phyloP scores from a whole-genome alignment of 2,888 invertebrate species.

The Xestia sexstrigata region DNA sequence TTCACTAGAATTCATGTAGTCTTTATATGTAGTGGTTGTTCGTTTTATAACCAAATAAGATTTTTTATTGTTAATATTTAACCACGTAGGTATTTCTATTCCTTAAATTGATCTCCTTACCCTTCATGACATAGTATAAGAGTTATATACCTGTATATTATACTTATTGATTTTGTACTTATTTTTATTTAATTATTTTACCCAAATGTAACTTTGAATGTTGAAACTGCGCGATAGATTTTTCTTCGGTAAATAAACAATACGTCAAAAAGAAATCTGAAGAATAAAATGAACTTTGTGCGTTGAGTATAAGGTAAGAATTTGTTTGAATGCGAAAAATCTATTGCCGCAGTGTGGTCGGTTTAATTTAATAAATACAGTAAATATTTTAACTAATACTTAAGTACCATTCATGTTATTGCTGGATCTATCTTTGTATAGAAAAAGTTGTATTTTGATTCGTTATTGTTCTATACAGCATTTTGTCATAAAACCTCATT shows the following conservation, averaged over 20 bases:
- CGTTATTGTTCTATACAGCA: conserved; percentile 48
- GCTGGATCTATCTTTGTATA: neutral
- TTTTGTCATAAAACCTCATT: conserved; percentile 73
- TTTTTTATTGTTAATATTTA: conserved; percentile 66
- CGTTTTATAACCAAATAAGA: conserved; percentile 69
- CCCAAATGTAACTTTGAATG: conserved; percentile 5
- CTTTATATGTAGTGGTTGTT: conserved; percentile 77
- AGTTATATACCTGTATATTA: conserved; percentile 31
- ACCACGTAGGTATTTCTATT: conserved; percentile 80
- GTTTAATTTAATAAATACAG: neutral
- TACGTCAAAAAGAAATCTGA: neutral
- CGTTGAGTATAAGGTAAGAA: neutral
- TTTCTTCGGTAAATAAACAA: neutral
- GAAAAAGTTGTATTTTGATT: conserved; percentile 1
- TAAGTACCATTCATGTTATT: neutral
- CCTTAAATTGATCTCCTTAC: conserved; percentile 85
- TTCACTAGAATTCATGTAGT: conserved; percentile 69
- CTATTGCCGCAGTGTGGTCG: neutral
- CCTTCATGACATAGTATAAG: conserved; percentile 70
- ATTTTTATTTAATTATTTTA: neutral
- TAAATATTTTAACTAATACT: neutral
- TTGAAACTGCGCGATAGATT: neutral
- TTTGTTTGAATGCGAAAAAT: neutral
- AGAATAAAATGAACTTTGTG: conserved; percentile 13
- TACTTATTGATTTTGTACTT: conserved; percentile 35